A percentile compares a stretch with the other conserved stretches of the same genome.
Conservation (phyloP, 2,797 vertebrate species). For the Alauda arvensis region DNA sequence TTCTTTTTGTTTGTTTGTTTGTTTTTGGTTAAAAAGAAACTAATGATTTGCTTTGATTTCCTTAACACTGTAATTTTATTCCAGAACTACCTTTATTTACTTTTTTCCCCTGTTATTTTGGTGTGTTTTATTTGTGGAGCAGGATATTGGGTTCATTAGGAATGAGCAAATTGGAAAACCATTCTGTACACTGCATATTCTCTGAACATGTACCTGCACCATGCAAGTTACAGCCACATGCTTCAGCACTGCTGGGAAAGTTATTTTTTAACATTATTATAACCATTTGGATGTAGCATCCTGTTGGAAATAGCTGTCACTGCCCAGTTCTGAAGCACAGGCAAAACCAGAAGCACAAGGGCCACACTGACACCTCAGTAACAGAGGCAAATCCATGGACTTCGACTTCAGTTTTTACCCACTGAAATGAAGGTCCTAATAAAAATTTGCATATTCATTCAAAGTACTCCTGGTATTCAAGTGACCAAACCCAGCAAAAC, state of each 20-base stretch:
- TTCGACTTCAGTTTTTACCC: background rate
- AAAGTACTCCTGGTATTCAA: background rate
- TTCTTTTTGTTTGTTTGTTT: background rate
- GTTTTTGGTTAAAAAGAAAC: background rate
- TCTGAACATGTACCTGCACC: background rate
- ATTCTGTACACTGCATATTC: background rate
- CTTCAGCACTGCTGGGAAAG: background rate
- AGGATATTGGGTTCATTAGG: background rate
- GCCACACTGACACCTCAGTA: background rate
- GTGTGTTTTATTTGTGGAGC: background rate
- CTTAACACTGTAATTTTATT: constrained; percentile 14
- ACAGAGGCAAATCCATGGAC: background rate
- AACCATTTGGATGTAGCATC: background rate
- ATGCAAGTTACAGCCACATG: background rate
- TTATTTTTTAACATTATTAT: background rate
- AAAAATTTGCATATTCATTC: background rate
- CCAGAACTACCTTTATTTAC: background rate
- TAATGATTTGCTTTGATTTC: constrained; percentile 31
- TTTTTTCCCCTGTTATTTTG: background rate
- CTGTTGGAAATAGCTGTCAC: background rate
- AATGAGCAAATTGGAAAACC: background rate
- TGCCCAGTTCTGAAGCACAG: background rate
- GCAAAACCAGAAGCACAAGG: background rate
- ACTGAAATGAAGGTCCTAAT: background rate
- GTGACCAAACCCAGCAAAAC: background rate